Percentiles rank a stretch among this genome's conserved stretches.
These are phyloP conservation scores for Hyposmocoma kahamanoa DNA, from an alignment of 1,140 invertebrate genomes.

Conservation along the genomic window DNA sequence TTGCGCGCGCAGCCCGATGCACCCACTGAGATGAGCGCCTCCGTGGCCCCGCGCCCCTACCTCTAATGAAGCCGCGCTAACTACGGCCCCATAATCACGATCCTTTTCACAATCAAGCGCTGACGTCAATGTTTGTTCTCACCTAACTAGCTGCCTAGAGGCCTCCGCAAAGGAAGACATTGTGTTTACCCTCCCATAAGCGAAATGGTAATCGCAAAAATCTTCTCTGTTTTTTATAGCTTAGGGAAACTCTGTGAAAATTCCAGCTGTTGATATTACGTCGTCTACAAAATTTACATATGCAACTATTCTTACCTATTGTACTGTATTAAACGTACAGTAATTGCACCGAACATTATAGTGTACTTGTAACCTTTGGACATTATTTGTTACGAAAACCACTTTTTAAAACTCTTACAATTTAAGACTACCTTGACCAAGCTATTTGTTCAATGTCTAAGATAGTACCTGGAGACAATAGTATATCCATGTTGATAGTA, in stretches of 20 bases:
- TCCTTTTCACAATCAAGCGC: constrained; percentile 58
- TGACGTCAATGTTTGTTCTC: constrained; percentile 44
- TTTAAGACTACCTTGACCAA: no score
- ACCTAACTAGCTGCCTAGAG: constrained; percentile 8
- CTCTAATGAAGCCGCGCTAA: constrained; percentile 65
- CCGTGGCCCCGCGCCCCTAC: constrained; percentile 12
- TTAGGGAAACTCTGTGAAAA: neutral
- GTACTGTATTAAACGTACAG: no score
- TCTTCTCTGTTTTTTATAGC: neutral
- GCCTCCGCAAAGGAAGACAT: neutral
- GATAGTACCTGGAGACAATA: no score
- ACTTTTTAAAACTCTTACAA: no score
- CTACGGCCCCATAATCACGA: constrained; percentile 50
- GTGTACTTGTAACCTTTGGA: no score
- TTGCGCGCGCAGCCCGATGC: constrained; percentile 69
- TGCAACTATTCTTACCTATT: no score
- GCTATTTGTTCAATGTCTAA: no score
- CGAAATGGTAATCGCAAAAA: constrained; percentile 4
- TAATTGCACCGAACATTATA: no score
- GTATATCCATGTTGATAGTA: no score
- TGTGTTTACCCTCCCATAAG: constrained; percentile 1
- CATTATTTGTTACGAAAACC: no score
- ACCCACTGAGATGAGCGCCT: constrained; percentile 48
- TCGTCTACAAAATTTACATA: no score
- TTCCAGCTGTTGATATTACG: no score